Evolutionary conservation across 2,113 vertebrate genomes (phyloP), one percentile per base, ranked within the genome.

Genomic region (Mesembrinibis cayennensis): DNA sequence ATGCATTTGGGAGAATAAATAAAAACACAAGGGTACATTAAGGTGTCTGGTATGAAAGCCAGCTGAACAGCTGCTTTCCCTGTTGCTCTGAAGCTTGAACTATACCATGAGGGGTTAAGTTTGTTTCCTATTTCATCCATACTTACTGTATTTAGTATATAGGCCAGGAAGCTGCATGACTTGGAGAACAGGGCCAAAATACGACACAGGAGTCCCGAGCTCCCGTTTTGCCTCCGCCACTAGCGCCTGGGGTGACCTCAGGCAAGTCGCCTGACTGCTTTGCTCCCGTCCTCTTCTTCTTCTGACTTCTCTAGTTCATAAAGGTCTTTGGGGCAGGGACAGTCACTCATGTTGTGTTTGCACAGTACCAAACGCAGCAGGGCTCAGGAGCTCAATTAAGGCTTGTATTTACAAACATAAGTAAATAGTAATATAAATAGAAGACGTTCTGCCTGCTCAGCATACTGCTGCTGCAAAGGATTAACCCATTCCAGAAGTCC

Each of bases 401-500:
- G 32, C 27, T 86, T 45, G 21, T 96, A 95, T 91, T 91, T 96
- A 95, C 91, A 93, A 96, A 95, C 79, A 90, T 26, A 96, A 95
- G 89, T 65, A 95, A 95, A 97, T 82, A 94, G 87, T 85, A 95
- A 97, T 81, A 96, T 58, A 95, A 93, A 97, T 59, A 91, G 90
- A 97, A 95, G 84, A 62, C 13, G 72, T 96, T 97, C 71, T 96
- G 93, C 89, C 74, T 70, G 36, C 67, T 97, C 94, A 97, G 96
- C 96, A 90, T 44, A 86, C 65, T 59, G 56, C 76, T 87, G 55
- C 67, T 91, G 76, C 27, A 38, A 61, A 95, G 77, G 86, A 91
- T 96, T 96, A 96, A 95, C 92, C 93, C 93, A 82, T 93, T 97
- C 91, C 83, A 95, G 82, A 96, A 97, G 91, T 79, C 94, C 82